Base-by-base conservation (phyloP, 1,140 invertebrate species). In the Zaprionus ornatus region DNA sequence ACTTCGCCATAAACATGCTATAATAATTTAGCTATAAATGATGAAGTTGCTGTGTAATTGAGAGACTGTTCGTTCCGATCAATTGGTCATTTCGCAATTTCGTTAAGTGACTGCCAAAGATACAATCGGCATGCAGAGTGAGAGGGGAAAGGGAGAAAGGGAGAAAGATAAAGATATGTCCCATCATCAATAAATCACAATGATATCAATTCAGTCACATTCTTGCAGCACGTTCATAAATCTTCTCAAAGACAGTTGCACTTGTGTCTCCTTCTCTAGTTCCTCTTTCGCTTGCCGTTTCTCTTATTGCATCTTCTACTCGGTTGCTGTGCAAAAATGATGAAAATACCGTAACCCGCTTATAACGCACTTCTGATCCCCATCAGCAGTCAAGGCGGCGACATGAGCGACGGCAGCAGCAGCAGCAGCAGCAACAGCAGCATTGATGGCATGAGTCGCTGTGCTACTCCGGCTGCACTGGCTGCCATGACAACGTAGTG, bases 341-440 rank as follows among this genome's bases (percentile, higher is more conserved):
- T 65, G 77, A 80, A 87, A 86, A 87, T 80, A 56, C 63, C 77
- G 71, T 86, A 86, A 86, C 72, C 83, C 83, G 83, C 83, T 86
- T 86, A 86, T 77, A 66, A 79, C 83, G 52, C 68, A 87, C 72
- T 80, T 23, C 63, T 45, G 66, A 72, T 73, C 29, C 40, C 27
- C 50, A 74, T 61, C 57, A 63, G 25, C 21, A 56, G 32, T 4
- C 15, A 23, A 54, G 21, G 21, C 50, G 50, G 50, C 50, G 25
- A 54, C 52, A 29, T 3, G 12, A 21, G 64, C 23, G 32, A 10
- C n/a, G 61, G 67, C 17, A 57, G 42, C 45, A 27, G 23, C 25
- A 68, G 55, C 19, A 32, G 32, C 15, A 60, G 27, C 35, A 65
- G 23, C 13, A 12, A 40, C 7, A 65, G 37, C 48, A 6, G 56